These are phyloP conservation scores for Fulica atra DNA, from an alignment of 2,113 vertebrate species.

Conservation along the genomic window DNA sequence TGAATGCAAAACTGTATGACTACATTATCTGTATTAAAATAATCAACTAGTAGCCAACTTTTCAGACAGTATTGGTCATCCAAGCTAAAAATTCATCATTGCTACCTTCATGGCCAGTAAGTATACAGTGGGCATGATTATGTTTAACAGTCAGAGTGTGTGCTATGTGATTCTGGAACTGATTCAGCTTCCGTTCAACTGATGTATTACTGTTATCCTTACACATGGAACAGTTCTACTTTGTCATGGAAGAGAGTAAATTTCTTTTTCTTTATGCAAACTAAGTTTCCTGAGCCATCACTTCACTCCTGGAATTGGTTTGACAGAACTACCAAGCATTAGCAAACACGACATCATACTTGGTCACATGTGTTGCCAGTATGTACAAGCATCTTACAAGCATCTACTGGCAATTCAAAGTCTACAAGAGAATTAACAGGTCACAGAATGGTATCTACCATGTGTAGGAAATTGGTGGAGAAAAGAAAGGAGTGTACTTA, in stretches of 20 bases:
- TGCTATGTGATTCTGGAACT: background rate
- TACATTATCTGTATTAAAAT: background rate
- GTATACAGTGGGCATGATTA: background rate
- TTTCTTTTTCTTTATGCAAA: background rate
- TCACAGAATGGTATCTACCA: background rate
- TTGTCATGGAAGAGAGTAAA: background rate
- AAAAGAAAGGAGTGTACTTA: background rate
- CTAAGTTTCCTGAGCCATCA: background rate
- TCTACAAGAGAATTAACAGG: background rate
- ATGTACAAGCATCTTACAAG: background rate
- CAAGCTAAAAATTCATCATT: background rate
- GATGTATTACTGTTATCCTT: background rate
- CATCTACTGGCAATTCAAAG: background rate
- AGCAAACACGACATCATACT: background rate
- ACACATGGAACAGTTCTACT: background rate
- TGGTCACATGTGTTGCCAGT: background rate
- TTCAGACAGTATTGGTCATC: background rate
- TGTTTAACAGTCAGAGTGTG: background rate
- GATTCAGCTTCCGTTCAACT: background rate
- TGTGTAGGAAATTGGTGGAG: background rate
- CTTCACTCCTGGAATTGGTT: background rate
- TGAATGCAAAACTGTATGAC: background rate
- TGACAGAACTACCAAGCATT: background rate
- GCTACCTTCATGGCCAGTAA: background rate
- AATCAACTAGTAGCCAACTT: background rate